These are phyloP conservation scores for Periplaneta americana DNA, from an alignment of 1,140 invertebrate genomes.

Conservation along the genomic window DNA sequence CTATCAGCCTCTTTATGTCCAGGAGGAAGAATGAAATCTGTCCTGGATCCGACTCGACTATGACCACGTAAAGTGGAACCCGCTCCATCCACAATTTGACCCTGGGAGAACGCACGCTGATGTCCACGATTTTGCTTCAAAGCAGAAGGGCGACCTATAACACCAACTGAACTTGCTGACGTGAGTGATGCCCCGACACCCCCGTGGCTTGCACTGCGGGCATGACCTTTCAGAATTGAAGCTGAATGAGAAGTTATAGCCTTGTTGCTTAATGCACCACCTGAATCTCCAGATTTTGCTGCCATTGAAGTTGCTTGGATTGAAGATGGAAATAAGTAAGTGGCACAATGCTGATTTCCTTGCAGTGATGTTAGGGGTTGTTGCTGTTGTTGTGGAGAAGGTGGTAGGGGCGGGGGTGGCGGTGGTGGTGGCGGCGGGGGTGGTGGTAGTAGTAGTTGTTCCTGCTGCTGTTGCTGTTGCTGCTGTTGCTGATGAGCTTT, in stretches of 20 bases:
- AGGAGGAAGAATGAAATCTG: conserved; percentile 80
- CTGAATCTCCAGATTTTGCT: background rate
- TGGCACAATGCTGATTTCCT: conserved; percentile 11
- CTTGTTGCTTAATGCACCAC: background rate
- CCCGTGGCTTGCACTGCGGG: conserved; percentile 74
- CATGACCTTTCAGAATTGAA: conserved; percentile 45
- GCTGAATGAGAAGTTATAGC: background rate
- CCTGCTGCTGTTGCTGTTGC: background rate
- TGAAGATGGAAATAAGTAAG: conserved; percentile 8
- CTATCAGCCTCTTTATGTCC: conserved; percentile 46
- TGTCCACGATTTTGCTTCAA: conserved; percentile 68
- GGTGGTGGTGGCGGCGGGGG: background rate
- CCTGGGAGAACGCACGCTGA: conserved; percentile 79
- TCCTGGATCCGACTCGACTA: conserved; percentile 73
- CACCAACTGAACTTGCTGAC: conserved; percentile 27
- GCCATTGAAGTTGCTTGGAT: background rate
- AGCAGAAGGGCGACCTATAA: conserved; percentile 48
- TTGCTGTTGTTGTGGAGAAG: background rate
- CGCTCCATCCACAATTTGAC: conserved; percentile 61
- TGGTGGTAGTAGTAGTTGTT: background rate
- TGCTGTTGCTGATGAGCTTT: background rate
- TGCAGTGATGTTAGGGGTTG: too few relatives aligned
- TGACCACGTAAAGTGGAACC: conserved; percentile 52
- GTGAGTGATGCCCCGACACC: conserved; percentile 50
- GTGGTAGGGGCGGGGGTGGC: background rate